Conservation (phyloP, 2,797 vertebrate genomes). For the Odontamblyopus rebecca region DNA sequence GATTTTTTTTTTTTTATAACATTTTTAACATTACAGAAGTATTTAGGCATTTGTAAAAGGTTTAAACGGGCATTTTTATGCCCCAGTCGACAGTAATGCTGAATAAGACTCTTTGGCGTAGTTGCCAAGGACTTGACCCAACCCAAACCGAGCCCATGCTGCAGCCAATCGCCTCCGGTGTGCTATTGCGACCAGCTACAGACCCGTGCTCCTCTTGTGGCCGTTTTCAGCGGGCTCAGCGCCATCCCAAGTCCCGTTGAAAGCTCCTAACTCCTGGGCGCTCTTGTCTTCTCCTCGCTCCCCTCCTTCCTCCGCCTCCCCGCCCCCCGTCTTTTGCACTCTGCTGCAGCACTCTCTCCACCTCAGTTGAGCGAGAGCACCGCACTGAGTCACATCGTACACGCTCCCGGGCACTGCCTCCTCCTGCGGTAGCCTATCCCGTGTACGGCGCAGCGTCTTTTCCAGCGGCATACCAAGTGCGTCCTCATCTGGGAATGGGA, state of each 20-base stretch:
- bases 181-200: slow-evolving; percentile 67
- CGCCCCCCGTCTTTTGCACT: slow-evolving; percentile 58
- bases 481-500: slow-evolving; percentile 72
- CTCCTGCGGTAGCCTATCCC: slow-evolving; percentile 73
- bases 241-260: slow-evolving; percentile 60
- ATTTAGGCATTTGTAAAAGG: slow-evolving; percentile 7
- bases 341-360: slow-evolving; percentile 69
- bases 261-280: slow-evolving; percentile 60
- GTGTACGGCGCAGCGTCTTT: slow-evolving; percentile 62
- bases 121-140: slow-evolving; percentile 64
- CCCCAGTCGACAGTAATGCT: slow-evolving; percentile 37
- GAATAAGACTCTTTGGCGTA: slow-evolving; percentile 35
- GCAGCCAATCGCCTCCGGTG: slow-evolving; percentile 46
- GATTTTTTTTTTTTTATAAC: too few species aligned
- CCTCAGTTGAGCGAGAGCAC: slow-evolving; percentile 73
- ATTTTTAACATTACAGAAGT: neutral
- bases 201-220: slow-evolving; percentile 67
- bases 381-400: slow-evolving; percentile 75
- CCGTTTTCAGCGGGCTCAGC: slow-evolving; percentile 69
- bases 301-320: slow-evolving; percentile 19
- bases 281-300: neutral
- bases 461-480: slow-evolving; percentile 67
- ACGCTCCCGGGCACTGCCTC: slow-evolving; percentile 61
- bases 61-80: slow-evolving; percentile 12
- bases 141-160: slow-evolving; percentile 67